A percentile compares a stretch with the other conserved stretches of the same genome.
phyloP scores from a whole-genome alignment of 2,888 invertebrate species.

The Sphaerophoria rueppellii region DNA sequence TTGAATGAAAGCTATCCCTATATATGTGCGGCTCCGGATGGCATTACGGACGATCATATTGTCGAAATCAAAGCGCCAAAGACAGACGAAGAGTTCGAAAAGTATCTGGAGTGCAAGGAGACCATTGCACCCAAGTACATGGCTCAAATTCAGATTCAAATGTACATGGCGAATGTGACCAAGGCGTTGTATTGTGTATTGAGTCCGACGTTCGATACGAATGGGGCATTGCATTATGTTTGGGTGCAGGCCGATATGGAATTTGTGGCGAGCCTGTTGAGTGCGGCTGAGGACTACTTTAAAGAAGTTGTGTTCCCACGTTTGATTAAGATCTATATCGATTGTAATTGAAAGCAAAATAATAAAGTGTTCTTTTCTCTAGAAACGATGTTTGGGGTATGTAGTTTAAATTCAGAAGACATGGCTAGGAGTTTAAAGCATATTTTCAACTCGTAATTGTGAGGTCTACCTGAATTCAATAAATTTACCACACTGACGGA shows the following conservation, averaged over 20 bases:
- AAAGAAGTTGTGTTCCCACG: slow-evolving; percentile 80
- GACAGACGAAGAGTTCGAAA: slow-evolving; percentile 82
- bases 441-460: too few relatives aligned
- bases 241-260: slow-evolving; percentile 82
- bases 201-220: slow-evolving; percentile 81
- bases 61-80: slow-evolving; percentile 81
- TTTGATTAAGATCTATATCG: slow-evolving; percentile 78
- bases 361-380: slow-evolving; percentile 38
- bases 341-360: slow-evolving; percentile 38
- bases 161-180: slow-evolving; percentile 81
- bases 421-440: too few relatives aligned
- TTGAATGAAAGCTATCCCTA: slow-evolving; percentile 80
- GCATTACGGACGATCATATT: slow-evolving; percentile 81
- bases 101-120: slow-evolving; percentile 80
- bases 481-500: too few relatives aligned
- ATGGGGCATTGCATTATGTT: slow-evolving; percentile 81
- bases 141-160: slow-evolving; percentile 82
- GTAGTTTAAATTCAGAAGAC: too few relatives aligned
- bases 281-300: slow-evolving; percentile 81
- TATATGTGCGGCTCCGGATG: slow-evolving; percentile 80
- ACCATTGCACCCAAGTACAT: slow-evolving; percentile 81
- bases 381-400: too few relatives aligned
- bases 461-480: too few relatives aligned
- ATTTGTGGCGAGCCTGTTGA: slow-evolving; percentile 79
- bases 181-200: slow-evolving; percentile 81